Evolutionary conservation across 2,888 invertebrate genomes (phyloP).

Genomic region (Chymomyza procnemis): DNA sequence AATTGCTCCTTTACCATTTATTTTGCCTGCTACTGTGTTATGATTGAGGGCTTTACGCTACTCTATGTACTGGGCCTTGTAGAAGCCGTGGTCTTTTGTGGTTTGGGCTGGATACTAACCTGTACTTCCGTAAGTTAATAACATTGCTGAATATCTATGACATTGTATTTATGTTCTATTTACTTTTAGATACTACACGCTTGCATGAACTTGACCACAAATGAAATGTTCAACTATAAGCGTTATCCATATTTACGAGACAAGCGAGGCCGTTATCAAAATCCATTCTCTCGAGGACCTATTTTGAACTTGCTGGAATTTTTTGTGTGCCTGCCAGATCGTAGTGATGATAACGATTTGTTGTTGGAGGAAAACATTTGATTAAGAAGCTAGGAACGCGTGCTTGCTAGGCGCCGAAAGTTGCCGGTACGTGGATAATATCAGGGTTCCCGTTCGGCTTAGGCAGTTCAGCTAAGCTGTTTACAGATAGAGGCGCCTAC

Average conservation of each 20-base stretch:
- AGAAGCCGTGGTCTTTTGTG: conserved; percentile 90
- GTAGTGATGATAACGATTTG: conserved; percentile 86
- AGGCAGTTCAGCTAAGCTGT: background rate
- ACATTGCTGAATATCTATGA: no score
- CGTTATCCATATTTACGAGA: conserved; percentile 93
- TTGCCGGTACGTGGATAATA: conserved; percentile 72
- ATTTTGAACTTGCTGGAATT: conserved; percentile 92
- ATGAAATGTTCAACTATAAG: conserved; percentile 96
- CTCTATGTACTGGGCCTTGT: conserved; percentile 90
- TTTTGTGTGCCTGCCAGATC: conserved; percentile 90
- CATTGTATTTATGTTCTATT: background rate
- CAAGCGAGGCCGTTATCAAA: conserved; percentile 91
- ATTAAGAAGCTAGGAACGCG: conserved; percentile 76
- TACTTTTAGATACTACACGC: conserved; percentile 88
- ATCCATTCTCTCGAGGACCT: conserved; percentile 94
- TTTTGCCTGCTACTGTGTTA: conserved; percentile 90
- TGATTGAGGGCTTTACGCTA: conserved; percentile 90
- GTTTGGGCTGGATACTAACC: conserved; percentile 91
- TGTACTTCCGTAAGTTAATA: conserved; percentile 87
- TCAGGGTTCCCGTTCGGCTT: background rate
- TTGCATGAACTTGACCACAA: conserved; percentile 95
- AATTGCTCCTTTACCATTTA: conserved; percentile 93
- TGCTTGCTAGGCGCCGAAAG: conserved; percentile 65
- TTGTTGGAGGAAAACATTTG: conserved; percentile 83
- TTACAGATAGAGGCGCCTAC: background rate